A percentile compares a stretch with the other conserved stretches of the same genome.
These are phyloP conservation scores for Halcyon leucocephala DNA, from an alignment of 2,797 vertebrate species.

Conservation along the genomic window DNA sequence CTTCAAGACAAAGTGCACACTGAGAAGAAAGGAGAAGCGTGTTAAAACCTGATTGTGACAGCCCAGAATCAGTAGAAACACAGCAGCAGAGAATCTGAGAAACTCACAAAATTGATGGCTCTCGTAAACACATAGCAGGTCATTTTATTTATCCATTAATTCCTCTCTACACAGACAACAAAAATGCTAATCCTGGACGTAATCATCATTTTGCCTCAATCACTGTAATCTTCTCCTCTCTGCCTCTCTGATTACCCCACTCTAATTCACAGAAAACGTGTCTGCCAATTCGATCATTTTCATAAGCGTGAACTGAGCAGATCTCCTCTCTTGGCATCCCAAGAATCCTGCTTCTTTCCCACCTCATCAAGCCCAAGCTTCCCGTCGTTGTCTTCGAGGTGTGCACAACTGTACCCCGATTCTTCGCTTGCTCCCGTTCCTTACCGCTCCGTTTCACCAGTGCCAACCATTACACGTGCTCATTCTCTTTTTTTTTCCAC, in stretches of 20 bases:
- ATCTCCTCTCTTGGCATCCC: neutral
- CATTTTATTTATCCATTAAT: neutral
- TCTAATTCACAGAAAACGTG: neutral
- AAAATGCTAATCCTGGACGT: neutral
- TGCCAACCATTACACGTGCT: neutral
- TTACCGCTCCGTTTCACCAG: neutral
- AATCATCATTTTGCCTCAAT: neutral
- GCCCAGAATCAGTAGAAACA: neutral
- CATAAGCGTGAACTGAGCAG: neutral
- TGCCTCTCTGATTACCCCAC: neutral
- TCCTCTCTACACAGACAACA: neutral
- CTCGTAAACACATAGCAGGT: neutral
- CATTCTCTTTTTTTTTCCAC: rapidly evolving
- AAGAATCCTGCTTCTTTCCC: neutral
- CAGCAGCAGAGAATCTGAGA: neutral
- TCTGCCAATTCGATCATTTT: neutral
- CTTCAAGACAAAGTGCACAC: neutral
- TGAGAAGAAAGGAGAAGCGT: neutral
- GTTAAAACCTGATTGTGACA: rapidly evolving
- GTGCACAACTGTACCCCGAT: too few species aligned
- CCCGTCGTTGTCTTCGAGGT: too few species aligned
- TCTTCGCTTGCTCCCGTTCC: too few species aligned
- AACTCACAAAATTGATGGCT: neutral
- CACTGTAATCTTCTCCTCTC: neutral
- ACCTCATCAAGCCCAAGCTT: too few species aligned